phyloP scores from a whole-genome alignment of 2,113 vertebrate species.

The Centropus bengalensis region DNA sequence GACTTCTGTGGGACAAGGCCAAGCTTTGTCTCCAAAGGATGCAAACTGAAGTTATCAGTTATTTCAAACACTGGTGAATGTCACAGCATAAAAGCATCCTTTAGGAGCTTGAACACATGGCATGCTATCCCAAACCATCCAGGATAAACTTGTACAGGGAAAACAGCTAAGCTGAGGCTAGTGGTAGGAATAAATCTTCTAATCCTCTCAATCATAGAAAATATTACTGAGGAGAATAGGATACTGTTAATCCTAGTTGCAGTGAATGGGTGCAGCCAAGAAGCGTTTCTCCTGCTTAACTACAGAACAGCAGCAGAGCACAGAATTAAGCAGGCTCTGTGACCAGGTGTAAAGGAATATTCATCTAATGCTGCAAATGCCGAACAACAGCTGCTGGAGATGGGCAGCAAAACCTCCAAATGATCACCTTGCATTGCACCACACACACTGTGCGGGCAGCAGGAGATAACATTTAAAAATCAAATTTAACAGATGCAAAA shows the following conservation, averaged over 20 bases:
- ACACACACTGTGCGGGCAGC: neutral
- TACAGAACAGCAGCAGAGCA: neutral
- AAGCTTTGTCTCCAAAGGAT: neutral
- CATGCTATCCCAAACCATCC: neutral
- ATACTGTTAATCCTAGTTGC: neutral
- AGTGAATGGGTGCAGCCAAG: neutral
- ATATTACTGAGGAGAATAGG: neutral
- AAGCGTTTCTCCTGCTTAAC: neutral
- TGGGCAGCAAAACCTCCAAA: neutral
- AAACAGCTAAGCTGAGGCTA: neutral
- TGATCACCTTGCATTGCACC: neutral
- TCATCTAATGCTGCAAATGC: neutral
- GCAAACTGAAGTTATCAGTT: neutral
- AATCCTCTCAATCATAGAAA: neutral
- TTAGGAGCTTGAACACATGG: neutral
- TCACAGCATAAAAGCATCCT: neutral
- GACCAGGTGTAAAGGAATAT: neutral
- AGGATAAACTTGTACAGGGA: neutral
- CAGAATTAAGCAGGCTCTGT: fast-evolving
- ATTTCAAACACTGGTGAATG: neutral
- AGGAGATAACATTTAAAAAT: neutral
- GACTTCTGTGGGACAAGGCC: neutral
- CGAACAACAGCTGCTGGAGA: neutral
- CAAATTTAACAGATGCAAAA: neutral
- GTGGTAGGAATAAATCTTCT: neutral